Conservation (phyloP, 2,888 invertebrate species). For the Xestobium rufovillosum region DNA sequence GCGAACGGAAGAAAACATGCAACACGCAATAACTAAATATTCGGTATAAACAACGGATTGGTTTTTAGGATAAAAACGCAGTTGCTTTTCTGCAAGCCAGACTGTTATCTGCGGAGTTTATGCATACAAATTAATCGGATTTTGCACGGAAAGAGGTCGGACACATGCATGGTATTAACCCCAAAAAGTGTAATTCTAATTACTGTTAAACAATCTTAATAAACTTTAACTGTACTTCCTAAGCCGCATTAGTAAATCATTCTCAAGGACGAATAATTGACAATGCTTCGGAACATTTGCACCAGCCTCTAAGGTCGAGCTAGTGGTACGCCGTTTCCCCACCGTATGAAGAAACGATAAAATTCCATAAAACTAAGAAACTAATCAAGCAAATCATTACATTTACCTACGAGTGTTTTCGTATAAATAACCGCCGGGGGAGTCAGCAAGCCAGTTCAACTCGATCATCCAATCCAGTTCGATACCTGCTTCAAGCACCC, state of each 20-base stretch:
- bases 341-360: slow-evolving; percentile 12
- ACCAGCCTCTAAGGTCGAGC: slow-evolving; percentile 7
- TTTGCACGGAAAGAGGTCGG: no score
- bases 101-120: no score
- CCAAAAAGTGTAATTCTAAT: slow-evolving; percentile 7
- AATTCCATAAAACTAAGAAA: slow-evolving; percentile 17
- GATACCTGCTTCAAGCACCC: no score
- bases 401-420: slow-evolving; percentile 1
- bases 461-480: no score
- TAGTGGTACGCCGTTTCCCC: slow-evolving; percentile 17
- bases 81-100: no score
- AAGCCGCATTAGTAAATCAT: slow-evolving; percentile 13
- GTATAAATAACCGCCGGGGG: slow-evolving; percentile 10
- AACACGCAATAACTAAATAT: no score
- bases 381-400: slow-evolving; percentile 24
- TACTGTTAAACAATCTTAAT: slow-evolving; percentile 12
- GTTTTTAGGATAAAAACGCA: no score
- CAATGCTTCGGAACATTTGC: slow-evolving; percentile 7
- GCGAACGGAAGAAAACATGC: no score
- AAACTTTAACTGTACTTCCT: slow-evolving; percentile 19
- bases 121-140: no score
- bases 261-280: slow-evolving; percentile 18
- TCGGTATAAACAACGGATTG: no score
- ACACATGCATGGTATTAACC: slow-evolving; percentile 3
- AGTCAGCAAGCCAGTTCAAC: slow-evolving; percentile 11